Conservation (phyloP, 2,113 vertebrate genomes). For the Corydoras maculifer region DNA sequence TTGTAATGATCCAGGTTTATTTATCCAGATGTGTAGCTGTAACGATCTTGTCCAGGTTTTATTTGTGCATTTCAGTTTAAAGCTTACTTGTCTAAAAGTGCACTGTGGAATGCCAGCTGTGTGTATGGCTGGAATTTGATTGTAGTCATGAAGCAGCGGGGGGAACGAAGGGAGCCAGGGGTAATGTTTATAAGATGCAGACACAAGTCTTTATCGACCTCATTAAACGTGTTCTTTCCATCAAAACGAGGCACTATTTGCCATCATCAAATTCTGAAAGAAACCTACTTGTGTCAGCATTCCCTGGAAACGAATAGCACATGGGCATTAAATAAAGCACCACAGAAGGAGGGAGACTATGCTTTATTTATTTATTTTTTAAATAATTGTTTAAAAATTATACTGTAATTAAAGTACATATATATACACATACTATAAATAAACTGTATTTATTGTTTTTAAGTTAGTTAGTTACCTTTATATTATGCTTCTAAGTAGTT, state of each 20-base stretch:
- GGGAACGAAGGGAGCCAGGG: conserved; percentile 45
- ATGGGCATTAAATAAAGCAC: background rate
- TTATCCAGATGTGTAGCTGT: conserved; percentile 41
- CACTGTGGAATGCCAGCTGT: conserved; percentile 49
- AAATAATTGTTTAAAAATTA: too few relatives aligned
- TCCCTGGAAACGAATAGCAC: background rate
- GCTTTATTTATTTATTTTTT: background rate
- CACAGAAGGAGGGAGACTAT: background rate
- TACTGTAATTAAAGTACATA: too few relatives aligned
- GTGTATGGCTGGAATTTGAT: conserved; percentile 52
- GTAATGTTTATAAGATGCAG: conserved; percentile 50
- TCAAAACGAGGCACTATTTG: conserved; percentile 25
- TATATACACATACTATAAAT: too few relatives aligned
- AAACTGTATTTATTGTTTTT: too few relatives aligned
- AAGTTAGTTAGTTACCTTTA: too few relatives aligned
- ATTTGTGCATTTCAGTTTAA: conserved; percentile 6
- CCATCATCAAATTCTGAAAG: conserved; percentile 17
- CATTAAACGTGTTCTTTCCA: conserved; percentile 33
- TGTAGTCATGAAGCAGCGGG: conserved; percentile 58
- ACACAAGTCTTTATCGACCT: conserved; percentile 37
- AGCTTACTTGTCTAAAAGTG: conserved; percentile 15
- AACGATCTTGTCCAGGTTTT: background rate
- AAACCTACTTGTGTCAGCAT: background rate
- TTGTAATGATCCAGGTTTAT: conserved; percentile 35
- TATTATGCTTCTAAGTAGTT: too few relatives aligned